Percentiles rank a stretch among this genome's conserved stretches.
Conservation (phyloP, 2,113 vertebrate species). For the Rhea pennata region DNA sequence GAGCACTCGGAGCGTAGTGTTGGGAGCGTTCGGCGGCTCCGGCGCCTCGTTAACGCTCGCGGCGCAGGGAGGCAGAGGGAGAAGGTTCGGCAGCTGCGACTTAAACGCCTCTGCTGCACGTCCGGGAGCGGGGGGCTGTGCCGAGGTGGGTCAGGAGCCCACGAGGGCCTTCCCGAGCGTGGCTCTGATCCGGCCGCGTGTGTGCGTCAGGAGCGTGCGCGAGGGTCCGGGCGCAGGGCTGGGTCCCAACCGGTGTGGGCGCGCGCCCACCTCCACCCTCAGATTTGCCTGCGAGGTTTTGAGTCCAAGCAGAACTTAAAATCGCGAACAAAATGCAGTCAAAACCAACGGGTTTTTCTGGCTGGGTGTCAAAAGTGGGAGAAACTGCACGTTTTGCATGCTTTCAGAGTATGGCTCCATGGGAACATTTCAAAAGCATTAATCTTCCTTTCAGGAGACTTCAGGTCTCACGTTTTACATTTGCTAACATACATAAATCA, state of each 20-base stretch:
- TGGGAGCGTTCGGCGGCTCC: constrained; percentile 11
- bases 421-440: constrained; percentile 45
- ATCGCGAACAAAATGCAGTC: constrained; percentile 28
- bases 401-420: constrained; percentile 24
- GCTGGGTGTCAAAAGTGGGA: constrained; percentile 36
- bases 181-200: neutral
- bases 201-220: neutral
- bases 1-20: constrained; percentile 17
- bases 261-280: constrained; percentile 44
- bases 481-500: neutral
- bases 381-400: constrained; percentile 17
- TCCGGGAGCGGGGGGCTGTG: neutral
- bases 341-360: constrained; percentile 50
- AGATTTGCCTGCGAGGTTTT: constrained; percentile 50
- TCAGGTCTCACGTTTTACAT: constrained; percentile 26
- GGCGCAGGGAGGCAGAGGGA: neutral
- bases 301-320: constrained; percentile 37
- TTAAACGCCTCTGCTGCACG: neutral
- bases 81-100: neutral
- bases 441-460: constrained; percentile 49
- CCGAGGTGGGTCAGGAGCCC: neutral
- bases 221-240: neutral
- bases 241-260: constrained; percentile 55
- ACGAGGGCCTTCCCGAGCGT: neutral
- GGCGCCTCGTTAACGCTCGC: constrained; percentile 14